Evolutionary conservation across 92 coral and sea anemone species (phyloP).

Genomic region (Anthopleura xanthogrammica): DNA sequence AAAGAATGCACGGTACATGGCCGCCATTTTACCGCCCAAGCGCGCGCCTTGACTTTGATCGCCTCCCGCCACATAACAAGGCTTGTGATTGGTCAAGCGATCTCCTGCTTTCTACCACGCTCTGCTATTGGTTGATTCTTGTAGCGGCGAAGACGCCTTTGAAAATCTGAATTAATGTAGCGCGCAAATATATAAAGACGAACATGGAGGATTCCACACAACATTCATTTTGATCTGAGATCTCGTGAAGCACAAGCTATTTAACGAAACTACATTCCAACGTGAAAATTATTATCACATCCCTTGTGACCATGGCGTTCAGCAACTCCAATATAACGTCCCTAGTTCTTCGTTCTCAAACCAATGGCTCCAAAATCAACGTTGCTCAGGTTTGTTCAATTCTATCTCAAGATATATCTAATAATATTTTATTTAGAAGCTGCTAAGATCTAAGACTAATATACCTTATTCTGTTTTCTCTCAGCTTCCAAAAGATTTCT

Average conservation of each 20-base stretch:
- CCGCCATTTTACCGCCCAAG: constrained; percentile 28
- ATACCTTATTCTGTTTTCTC: constrained; percentile 13
- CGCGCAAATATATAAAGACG: constrained; percentile 49
- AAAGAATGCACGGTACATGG: not conserved
- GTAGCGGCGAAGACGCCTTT: constrained; percentile 30
- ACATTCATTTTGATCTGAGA: constrained; percentile 23
- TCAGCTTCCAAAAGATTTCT: constrained; percentile 74
- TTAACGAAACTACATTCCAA: constrained; percentile 12
- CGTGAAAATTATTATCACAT: constrained; percentile 9
- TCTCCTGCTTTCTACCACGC: constrained; percentile 1
- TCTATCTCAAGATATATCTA: not conserved
- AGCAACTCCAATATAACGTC: constrained; percentile 35
- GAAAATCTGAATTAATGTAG: constrained; percentile 20
- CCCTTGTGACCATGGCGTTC: constrained; percentile 54
- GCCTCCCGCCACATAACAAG: constrained; percentile 1
- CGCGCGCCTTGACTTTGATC: constrained; percentile 7
- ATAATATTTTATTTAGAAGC: not conserved
- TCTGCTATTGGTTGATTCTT: constrained; percentile 14
- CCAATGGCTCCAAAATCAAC: constrained; percentile 62
- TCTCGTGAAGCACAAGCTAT: constrained; percentile 32
- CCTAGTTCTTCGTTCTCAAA: constrained; percentile 52
- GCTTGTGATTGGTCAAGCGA: constrained; percentile 7
- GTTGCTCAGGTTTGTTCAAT: constrained; percentile 62
- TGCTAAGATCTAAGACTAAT: not conserved
- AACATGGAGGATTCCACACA: constrained; percentile 17